phyloP scores from a whole-genome alignment of 2,797 vertebrate species.

The Dicrostonyx torquatus region DNA sequence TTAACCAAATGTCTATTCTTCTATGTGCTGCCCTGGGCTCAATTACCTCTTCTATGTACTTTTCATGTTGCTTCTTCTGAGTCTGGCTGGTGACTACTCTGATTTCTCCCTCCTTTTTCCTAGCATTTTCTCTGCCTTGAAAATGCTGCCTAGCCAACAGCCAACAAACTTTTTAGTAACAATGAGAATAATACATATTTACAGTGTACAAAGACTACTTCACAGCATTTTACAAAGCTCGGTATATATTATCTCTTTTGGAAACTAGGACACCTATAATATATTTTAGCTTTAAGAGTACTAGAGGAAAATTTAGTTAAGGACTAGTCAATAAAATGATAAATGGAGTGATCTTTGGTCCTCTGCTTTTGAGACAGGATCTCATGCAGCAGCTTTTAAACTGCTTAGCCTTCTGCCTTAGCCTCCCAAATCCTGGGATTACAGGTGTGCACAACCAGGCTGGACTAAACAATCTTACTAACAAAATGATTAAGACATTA shows the following conservation, averaged over 20 bases:
- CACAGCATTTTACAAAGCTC: neutral
- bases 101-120: too few species aligned
- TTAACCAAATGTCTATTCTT: too few species aligned
- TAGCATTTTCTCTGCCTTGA: too few species aligned
- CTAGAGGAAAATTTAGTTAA: constrained; percentile 16
- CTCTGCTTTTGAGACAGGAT: neutral
- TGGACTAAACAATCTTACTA: constrained; percentile 38
- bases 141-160: too few species aligned
- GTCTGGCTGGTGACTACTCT: too few species aligned
- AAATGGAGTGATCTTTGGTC: neutral
- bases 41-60: too few species aligned
- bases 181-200: too few species aligned
- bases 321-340: constrained; percentile 29
- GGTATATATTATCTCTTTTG: neutral
- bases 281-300: constrained; percentile 24
- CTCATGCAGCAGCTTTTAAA: neutral
- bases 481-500: constrained; percentile 78
- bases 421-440: neutral
- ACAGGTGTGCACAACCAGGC: neutral
- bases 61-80: too few species aligned
- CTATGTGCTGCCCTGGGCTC: too few species aligned
- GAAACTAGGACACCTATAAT: neutral
- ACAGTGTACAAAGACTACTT: too few species aligned
- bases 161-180: too few species aligned
- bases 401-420: neutral